Percentiles rank a stretch among this genome's conserved stretches.
phyloP scores from a whole-genome alignment of 2,113 vertebrate genomes.

The Zosterops lateralis region DNA sequence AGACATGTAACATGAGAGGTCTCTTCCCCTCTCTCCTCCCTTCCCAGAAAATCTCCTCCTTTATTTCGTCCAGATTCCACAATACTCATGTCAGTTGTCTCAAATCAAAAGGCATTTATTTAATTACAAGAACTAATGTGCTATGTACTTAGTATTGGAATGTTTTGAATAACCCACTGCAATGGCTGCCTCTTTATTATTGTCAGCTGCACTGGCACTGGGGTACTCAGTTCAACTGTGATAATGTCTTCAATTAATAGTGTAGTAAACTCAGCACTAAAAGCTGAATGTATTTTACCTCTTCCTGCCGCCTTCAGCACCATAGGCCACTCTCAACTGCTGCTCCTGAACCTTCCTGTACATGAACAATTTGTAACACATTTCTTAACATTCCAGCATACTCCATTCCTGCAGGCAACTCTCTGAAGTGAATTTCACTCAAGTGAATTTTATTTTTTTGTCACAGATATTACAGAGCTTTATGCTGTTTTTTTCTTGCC shows the following conservation, averaged over 20 bases:
- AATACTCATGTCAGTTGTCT: not conserved
- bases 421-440: slow-evolving; percentile 45
- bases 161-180: not conserved
- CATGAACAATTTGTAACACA: not conserved
- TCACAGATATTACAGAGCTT: slow-evolving; percentile 33
- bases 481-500: slow-evolving; percentile 3
- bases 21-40: not conserved
- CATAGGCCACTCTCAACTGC: not conserved
- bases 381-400: not conserved
- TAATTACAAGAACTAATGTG: slow-evolving; percentile 5
- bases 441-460: slow-evolving; percentile 43
- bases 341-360: not conserved
- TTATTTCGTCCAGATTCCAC: not conserved
- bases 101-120: slow-evolving; percentile 22
- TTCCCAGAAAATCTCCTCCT: not conserved
- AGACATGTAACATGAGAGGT: accelerated
- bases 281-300: not conserved
- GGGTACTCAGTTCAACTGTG: not conserved
- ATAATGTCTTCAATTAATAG: slow-evolving; percentile 9
- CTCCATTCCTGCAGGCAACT: slow-evolving; percentile 18
- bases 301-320: not conserved
- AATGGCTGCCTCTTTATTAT: slow-evolving; percentile 7
- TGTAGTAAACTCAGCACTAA: not conserved
- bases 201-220: not conserved
- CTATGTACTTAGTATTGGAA: not conserved